Percentiles rank a stretch among this genome's conserved stretches.
These are phyloP conservation scores for Rhinoderma darwinii DNA, from an alignment of 2,113 vertebrate species.

Conservation along the genomic window DNA sequence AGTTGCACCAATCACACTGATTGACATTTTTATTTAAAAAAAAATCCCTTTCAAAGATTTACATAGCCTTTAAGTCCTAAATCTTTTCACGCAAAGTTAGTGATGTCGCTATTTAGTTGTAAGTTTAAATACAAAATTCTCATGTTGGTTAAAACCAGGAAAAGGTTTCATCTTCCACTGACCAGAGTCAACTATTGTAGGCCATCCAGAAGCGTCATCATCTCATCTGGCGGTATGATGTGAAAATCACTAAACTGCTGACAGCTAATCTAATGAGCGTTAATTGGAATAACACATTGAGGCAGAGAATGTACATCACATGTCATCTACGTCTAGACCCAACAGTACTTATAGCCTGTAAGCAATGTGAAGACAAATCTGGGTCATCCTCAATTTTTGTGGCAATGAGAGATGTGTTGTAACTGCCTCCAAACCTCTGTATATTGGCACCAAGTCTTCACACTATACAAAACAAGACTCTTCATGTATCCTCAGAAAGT, in stretches of 20 bases:
- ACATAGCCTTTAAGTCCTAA: too few relatives aligned
- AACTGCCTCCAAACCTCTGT: constrained; percentile 25
- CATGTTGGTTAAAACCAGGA: not conserved
- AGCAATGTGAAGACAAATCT: not conserved
- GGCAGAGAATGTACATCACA: not conserved
- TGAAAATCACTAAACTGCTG: not conserved
- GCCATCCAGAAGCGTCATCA: not conserved
- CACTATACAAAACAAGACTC: constrained; percentile 11
- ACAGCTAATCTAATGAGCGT: not conserved
- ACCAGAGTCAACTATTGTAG: not conserved
- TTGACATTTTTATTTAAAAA: too few relatives aligned
- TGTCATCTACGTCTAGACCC: not conserved
- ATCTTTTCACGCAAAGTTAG: too few relatives aligned
- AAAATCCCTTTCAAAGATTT: too few relatives aligned
- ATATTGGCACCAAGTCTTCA: not conserved
- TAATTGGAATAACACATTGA: not conserved
- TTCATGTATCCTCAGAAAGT: constrained; percentile 8
- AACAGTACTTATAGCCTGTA: not conserved
- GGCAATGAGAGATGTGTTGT: not conserved
- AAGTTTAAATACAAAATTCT: not conserved
- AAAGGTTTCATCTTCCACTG: not conserved
- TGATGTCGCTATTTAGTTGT: not conserved
- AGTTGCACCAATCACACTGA: too few relatives aligned
- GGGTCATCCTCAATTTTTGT: constrained; percentile 2
- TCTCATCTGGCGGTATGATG: not conserved